Conservation (phyloP, 2,797 vertebrate genomes). For the Adelosebastes latens region DNA sequence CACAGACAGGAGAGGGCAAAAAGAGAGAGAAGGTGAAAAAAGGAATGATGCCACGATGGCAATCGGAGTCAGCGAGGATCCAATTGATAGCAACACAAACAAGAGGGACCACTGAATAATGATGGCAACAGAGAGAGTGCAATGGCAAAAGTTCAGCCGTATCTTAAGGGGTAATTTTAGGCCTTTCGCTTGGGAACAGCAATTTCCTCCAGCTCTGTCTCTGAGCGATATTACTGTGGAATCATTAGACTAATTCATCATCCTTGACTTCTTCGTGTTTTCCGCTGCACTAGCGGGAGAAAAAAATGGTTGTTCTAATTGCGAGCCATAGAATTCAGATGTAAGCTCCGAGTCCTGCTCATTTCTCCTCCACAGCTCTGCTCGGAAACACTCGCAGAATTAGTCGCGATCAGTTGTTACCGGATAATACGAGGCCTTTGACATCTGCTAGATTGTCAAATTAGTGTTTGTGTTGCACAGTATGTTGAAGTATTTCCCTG, state of each 20-base stretch:
- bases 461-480: constrained; percentile 53
- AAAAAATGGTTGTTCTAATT: constrained; percentile 75
- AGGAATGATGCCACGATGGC: constrained; percentile 31
- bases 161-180: constrained; percentile 77
- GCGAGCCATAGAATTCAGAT: constrained; percentile 69
- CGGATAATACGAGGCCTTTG: constrained; percentile 41
- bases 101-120: constrained; percentile 62
- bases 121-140: constrained; percentile 57
- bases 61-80: constrained; percentile 43
- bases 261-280: constrained; percentile 78
- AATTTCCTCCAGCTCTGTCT: constrained; percentile 80
- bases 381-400: constrained; percentile 49
- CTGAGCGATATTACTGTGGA: constrained; percentile 76
- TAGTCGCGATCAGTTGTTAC: constrained; percentile 51
- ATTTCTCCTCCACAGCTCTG: constrained; percentile 44
- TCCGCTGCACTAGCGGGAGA: constrained; percentile 62
- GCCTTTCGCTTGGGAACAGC: constrained; percentile 74
- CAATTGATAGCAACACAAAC: constrained; percentile 56
- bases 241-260: constrained; percentile 83
- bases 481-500: constrained; percentile 38
- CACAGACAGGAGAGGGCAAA: constrained; percentile 68
- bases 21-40: constrained; percentile 56
- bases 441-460: constrained; percentile 54
- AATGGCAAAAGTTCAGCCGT: constrained; percentile 73
- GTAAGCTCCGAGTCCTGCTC: constrained; percentile 57